A percentile compares a stretch with the other conserved stretches of the same genome.
Evolutionary conservation across 2,113 vertebrate genomes (phyloP).

Genomic region (Crotophaga sulcirostris): DNA sequence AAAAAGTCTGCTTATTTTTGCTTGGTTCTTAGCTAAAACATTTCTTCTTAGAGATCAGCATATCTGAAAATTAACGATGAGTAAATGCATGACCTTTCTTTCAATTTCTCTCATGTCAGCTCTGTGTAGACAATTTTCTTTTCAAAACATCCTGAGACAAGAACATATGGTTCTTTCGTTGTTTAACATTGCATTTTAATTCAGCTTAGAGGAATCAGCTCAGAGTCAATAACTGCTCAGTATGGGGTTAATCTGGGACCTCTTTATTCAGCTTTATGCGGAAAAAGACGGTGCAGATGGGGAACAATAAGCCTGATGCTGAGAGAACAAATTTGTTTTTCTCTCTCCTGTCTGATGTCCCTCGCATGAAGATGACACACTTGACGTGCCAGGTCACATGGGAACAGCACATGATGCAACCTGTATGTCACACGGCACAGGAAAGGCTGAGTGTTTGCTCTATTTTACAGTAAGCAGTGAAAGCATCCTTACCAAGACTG

Average conservation of each 20-base stretch:
- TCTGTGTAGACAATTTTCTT: background rate
- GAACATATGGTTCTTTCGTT: conserved; percentile 8
- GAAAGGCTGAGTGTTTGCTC: background rate
- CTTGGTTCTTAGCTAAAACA: background rate
- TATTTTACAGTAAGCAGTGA: background rate
- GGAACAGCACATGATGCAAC: background rate
- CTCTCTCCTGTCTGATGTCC: background rate
- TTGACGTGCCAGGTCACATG: background rate
- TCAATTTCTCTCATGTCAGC: conserved; percentile 7
- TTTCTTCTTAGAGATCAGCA: background rate
- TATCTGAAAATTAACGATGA: background rate
- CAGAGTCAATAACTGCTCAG: background rate
- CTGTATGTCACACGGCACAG: background rate
- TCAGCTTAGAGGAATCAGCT: background rate
- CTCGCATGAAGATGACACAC: background rate
- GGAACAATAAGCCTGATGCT: background rate
- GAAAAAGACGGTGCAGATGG: background rate
- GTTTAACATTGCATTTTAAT: background rate
- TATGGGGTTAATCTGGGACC: background rate
- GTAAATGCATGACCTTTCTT: background rate
- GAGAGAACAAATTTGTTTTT: background rate
- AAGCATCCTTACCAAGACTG: background rate
- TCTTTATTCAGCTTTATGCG: background rate
- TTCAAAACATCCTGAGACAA: conserved; percentile 1
- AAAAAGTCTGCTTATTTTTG: background rate